Evolutionary conservation across 2,888 invertebrate species (phyloP), one percentile per base, ranked within the genome.

Genomic region (Ormyrus pomaceus): DNA sequence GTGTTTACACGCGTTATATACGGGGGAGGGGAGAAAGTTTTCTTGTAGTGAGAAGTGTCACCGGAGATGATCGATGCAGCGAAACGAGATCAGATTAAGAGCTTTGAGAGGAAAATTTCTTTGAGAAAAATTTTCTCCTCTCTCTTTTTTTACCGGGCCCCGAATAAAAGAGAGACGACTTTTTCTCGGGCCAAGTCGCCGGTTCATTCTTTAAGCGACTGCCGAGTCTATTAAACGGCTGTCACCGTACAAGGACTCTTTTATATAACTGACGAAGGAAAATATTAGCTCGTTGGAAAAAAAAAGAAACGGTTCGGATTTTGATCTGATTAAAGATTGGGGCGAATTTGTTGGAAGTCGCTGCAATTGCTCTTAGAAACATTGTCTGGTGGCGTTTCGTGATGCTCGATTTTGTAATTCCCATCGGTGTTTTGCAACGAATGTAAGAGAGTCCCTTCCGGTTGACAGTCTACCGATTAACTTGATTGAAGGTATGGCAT

Each of bases 51-150:
- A 73, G 64, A 77, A 72, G 69, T 73, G 80, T 80, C 80, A 77
- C 77, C 6, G 62, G 71, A 80, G 80, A 77, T 81, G 81, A 81
- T 81, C 74, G 81, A 81, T 81, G 77, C 81, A 64, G 19, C 50
- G 74, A 46, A 50, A 66, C 69, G 69, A 50, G 65, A 77, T 81
- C 81, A 58, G 70, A 81, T 81, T 74, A 74, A 34, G 34, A 3
- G 64, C 50, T 71, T 72, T n/a, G 62, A 13, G 48, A 50, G 51
- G 70, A 74, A 68, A 56, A 56, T 70, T 70, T 55, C 48, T 50
- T 76, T 61, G 9, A 55, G 19, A 51, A 55, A 51, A 56, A 50
- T 70, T 56, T 56, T 6, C 45, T 51, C 53, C n/a, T 62, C 9
- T 70, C 11, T 13, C 34, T 4, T 4, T 34, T 34, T 34, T 34